These are phyloP conservation scores for Coecobrya sp. DNA, from an alignment of 2,888 invertebrate species.

Conservation along the genomic window DNA sequence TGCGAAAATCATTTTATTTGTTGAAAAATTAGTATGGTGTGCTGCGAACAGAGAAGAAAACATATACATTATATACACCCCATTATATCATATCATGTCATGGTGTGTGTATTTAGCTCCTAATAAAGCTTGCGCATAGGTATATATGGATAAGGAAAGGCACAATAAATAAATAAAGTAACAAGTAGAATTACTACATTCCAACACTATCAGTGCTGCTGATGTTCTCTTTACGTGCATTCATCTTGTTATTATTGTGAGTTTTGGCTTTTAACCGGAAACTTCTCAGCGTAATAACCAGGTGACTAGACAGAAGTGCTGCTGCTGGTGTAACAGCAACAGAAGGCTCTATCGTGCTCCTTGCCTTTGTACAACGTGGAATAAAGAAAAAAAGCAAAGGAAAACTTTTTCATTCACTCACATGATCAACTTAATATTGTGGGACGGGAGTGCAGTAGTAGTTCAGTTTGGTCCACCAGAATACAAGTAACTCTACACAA, in stretches of 20 bases:
- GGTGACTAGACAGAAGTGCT: slow-evolving; percentile 66
- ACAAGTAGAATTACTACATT: slow-evolving; percentile 44
- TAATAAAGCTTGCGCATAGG: slow-evolving; percentile 38
- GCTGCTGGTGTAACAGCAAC: slow-evolving; percentile 42
- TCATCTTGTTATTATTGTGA: neutral
- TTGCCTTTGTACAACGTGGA: neutral
- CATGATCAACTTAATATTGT: slow-evolving; percentile 21
- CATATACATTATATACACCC: slow-evolving; percentile 15
- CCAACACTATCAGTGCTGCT: slow-evolving; percentile 44
- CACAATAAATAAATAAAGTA: slow-evolving; percentile 31
- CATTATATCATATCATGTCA: slow-evolving; percentile 6
- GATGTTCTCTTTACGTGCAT: neutral
- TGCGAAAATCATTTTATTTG: slow-evolving; percentile 65
- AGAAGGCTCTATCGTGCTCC: slow-evolving; percentile 13
- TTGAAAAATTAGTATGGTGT: slow-evolving; percentile 58
- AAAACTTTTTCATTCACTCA: slow-evolving; percentile 55
- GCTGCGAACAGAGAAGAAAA: neutral
- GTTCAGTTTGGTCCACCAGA: too few species aligned
- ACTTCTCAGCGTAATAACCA: slow-evolving; percentile 80
- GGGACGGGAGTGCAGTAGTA: neutral
- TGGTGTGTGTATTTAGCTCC: slow-evolving; percentile 35
- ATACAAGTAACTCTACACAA: neutral
- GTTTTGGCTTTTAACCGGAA: slow-evolving; percentile 77
- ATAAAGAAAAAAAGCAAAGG: neutral
- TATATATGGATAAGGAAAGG: neutral